Percentiles rank a stretch among this genome's conserved stretches.
Evolutionary conservation across 2,797 vertebrate genomes (phyloP).

Genomic region (Syngnathus acus): DNA sequence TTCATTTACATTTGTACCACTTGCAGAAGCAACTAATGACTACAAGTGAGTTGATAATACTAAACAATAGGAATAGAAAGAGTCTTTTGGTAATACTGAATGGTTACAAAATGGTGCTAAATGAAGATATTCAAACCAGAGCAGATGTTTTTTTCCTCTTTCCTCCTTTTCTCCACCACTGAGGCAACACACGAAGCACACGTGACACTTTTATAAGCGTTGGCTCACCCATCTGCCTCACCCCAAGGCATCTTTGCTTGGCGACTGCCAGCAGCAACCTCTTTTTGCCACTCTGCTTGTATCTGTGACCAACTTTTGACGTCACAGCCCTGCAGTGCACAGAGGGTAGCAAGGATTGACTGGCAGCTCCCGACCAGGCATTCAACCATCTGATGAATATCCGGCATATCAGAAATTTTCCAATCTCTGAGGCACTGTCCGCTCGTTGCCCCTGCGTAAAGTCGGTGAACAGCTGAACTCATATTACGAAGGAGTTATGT

Average conservation of each 20-base stretch:
- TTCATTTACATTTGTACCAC: too few species aligned
- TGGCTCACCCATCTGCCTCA: conserved; percentile 38
- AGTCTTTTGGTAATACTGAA: not conserved
- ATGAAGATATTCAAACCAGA: conserved; percentile 10
- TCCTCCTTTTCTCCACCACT: conserved; percentile 11
- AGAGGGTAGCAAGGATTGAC: not conserved
- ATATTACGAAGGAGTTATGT: not conserved
- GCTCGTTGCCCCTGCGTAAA: not conserved
- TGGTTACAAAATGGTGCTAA: not conserved
- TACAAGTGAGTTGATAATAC: too few species aligned
- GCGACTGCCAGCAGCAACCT: conserved; percentile 36
- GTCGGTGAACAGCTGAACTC: not conserved
- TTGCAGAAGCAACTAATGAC: too few species aligned
- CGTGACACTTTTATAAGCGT: conserved; percentile 36
- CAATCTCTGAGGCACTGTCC: not conserved
- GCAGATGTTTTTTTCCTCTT: conserved; percentile 8
- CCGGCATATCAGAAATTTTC: not conserved
- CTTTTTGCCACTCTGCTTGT: conserved; percentile 26
- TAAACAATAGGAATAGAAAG: too few species aligned
- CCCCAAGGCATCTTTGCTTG: conserved; percentile 24
- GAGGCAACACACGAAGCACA: conserved; percentile 36
- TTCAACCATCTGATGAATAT: not conserved
- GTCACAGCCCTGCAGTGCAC: not conserved
- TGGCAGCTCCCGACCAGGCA: not conserved
- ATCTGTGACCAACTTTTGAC: conserved; percentile 8